A percentile compares a stretch with the other conserved stretches of the same genome.
phyloP scores from a whole-genome alignment of 2,113 vertebrate genomes.

The Apus apus region DNA sequence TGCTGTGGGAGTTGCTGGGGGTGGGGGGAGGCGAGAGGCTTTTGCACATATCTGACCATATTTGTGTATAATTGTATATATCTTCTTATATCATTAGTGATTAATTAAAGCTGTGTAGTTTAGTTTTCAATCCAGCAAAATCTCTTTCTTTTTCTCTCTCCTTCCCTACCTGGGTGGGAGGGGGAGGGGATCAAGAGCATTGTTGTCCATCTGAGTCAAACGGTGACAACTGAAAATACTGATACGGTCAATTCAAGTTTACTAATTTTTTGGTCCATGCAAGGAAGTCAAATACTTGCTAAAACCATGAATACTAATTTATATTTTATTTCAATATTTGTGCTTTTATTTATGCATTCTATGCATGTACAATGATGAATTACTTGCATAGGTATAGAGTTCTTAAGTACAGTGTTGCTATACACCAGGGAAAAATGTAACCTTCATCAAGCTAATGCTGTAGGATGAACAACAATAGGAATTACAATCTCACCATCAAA shows the following conservation, averaged over 20 bases:
- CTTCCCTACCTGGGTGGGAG: too few species aligned
- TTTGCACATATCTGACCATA: too few species aligned
- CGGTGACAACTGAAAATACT: not conserved
- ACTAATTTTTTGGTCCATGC: not conserved
- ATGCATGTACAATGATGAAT: not conserved
- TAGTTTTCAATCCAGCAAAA: too few species aligned
- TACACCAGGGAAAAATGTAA: not conserved
- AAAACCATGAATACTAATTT: not conserved
- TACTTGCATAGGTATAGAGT: not conserved
- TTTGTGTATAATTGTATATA: too few species aligned
- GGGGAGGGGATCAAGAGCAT: too few species aligned
- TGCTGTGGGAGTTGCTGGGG: too few species aligned
- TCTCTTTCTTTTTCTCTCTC: too few species aligned
- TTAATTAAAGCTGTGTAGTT: too few species aligned
- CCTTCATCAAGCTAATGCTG: not conserved
- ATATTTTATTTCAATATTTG: not conserved
- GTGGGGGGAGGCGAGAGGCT: too few species aligned
- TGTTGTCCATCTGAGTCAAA: too few species aligned
- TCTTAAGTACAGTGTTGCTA: not conserved
- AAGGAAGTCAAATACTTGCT: not conserved
- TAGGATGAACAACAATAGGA: not conserved
- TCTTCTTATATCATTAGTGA: too few species aligned
- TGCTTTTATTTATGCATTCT: not conserved
- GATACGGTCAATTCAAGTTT: not conserved
- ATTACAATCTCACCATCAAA: not conserved